Percentiles rank a stretch among this genome's conserved stretches.
These are phyloP conservation scores for Nomia melanderi DNA, from an alignment of 1,140 invertebrate genomes.

Conservation along the genomic window DNA sequence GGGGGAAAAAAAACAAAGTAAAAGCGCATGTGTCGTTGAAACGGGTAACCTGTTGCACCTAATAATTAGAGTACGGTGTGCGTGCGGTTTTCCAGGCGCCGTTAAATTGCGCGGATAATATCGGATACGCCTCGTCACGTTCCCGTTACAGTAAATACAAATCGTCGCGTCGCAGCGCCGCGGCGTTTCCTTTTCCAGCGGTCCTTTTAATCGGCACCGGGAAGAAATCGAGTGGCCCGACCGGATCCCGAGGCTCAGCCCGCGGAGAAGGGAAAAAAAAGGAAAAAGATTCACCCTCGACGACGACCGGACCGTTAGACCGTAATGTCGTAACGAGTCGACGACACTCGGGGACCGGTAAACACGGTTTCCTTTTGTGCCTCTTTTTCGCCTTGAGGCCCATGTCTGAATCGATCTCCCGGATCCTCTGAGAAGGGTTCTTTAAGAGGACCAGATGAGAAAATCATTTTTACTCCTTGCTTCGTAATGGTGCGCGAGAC, in stretches of 20 bases:
- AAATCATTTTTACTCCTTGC: too few relatives aligned
- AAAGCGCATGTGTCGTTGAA: not conserved
- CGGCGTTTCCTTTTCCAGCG: slow-evolving; percentile 20
- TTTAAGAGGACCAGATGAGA: too few relatives aligned
- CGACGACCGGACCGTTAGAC: slow-evolving; percentile 20
- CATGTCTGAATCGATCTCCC: not conserved
- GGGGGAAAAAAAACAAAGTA: not conserved
- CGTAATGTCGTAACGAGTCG: slow-evolving; percentile 1
- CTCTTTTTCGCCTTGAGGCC: not conserved
- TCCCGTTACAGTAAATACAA: slow-evolving; percentile 18
- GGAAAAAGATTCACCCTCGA: slow-evolving; percentile 6
- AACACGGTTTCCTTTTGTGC: not conserved
- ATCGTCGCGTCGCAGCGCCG: not conserved
- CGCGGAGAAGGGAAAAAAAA: not conserved
- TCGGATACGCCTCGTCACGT: not conserved
- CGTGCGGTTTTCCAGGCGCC: slow-evolving; percentile 22
- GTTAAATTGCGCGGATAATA: slow-evolving; percentile 27
- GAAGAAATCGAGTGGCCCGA: slow-evolving; percentile 15
- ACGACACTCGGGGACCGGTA: not conserved
- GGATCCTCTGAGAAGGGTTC: too few relatives aligned
- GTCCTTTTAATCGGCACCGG: not conserved
- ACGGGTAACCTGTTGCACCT: slow-evolving; percentile 16
- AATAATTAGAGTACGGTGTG: slow-evolving; percentile 9
- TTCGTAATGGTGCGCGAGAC: too few relatives aligned
- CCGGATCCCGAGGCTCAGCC: slow-evolving; percentile 2